Evolutionary conservation across 2,888 invertebrate genomes (phyloP).

Genomic region (Dicyrtomina minuta): DNA sequence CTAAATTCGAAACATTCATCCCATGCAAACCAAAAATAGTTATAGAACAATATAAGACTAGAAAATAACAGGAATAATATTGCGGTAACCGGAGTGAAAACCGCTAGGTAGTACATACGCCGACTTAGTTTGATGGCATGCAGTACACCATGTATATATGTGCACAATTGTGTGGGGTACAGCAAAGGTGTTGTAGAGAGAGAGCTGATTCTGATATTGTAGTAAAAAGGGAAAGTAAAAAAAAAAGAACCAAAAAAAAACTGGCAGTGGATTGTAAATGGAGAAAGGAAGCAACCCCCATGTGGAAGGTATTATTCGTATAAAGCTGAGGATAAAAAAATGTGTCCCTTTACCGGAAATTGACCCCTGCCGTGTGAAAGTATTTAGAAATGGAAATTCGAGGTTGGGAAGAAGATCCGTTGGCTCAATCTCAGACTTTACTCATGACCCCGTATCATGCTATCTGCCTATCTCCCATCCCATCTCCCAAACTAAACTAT

Average conservation of each 20-base stretch:
- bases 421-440: slow-evolving; percentile 38
- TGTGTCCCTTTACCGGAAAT: slow-evolving; percentile 44
- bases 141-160: not conserved
- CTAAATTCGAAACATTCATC: too few species aligned
- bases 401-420: slow-evolving; percentile 39
- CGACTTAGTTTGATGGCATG: not conserved
- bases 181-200: not conserved
- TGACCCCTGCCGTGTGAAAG: slow-evolving; percentile 46
- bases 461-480: slow-evolving; percentile 14
- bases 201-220: too few species aligned
- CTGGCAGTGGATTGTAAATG: not conserved
- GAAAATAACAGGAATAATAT: not conserved
- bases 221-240: slow-evolving; percentile 5
- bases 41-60: too few species aligned
- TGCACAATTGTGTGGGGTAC: not conserved
- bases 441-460: slow-evolving; percentile 30
- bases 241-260: not conserved
- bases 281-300: slow-evolving; percentile 11
- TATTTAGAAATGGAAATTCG: slow-evolving; percentile 50
- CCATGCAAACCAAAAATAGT: too few species aligned
- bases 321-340: slow-evolving; percentile 32
- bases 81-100: too few species aligned
- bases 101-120: too few species aligned
- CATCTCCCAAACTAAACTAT: not conserved
- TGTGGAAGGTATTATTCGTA: slow-evolving; percentile 13